These are phyloP conservation scores for Albula glossodonta DNA, from an alignment of 2,113 vertebrate genomes.

Conservation along the genomic window DNA sequence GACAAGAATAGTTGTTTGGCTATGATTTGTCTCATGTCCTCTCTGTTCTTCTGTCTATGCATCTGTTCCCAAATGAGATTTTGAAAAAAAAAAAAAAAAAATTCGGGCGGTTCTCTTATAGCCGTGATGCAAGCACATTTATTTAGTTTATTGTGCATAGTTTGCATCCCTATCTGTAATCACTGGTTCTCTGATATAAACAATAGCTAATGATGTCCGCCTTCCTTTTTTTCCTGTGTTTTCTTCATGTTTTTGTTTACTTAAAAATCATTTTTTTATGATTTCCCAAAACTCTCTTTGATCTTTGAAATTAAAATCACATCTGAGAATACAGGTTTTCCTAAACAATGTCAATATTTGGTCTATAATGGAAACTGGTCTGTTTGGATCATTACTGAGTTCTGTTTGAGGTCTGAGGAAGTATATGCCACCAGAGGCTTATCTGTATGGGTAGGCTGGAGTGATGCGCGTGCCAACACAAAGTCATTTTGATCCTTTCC, in stretches of 20 bases:
- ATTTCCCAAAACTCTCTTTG: not conserved
- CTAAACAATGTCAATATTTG: not conserved
- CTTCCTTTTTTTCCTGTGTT: not conserved
- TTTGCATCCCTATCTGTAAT: not conserved
- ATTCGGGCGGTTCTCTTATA: not conserved
- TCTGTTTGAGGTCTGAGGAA: not conserved
- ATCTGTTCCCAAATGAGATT: not conserved
- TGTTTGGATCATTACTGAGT: not conserved
- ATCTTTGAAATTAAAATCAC: not conserved
- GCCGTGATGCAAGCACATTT: not conserved
- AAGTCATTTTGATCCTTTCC: not conserved
- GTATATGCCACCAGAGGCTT: not conserved
- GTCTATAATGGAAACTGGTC: not conserved
- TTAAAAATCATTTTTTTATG: not conserved
- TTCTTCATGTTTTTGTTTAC: not conserved
- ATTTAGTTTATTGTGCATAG: not conserved
- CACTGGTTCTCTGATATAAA: not conserved
- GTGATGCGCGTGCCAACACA: not conserved
- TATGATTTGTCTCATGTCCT: too few species aligned
- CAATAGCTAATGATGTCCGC: not conserved
- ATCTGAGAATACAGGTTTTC: not conserved
- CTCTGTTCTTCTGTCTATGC: not conserved
- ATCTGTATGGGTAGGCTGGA: not conserved
- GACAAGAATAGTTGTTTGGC: too few species aligned
- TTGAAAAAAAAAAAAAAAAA: not conserved